Evolutionary conservation across 1,140 invertebrate species (phyloP).

Genomic region (Leucophenga varia): DNA sequence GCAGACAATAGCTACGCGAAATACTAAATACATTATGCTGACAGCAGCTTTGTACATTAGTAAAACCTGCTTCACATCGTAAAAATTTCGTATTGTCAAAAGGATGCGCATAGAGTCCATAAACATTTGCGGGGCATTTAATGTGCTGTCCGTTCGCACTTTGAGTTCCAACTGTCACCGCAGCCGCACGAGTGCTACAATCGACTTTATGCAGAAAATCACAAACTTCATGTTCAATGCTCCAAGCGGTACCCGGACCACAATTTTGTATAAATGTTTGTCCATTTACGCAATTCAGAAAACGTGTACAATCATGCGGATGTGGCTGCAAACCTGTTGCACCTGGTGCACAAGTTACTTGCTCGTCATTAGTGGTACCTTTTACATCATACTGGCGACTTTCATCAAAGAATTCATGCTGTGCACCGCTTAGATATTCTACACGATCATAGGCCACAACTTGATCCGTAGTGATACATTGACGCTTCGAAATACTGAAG

Average conservation of each 20-base stretch:
- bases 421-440: constrained; percentile 12
- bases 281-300: constrained; percentile 67
- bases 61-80: background rate
- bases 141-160: too few relatives aligned
- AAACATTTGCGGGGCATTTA: background rate
- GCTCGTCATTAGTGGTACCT: too few relatives aligned
- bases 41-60: background rate
- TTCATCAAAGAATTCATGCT: background rate
- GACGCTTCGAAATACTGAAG: constrained; percentile 33
- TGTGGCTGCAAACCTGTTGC: background rate
- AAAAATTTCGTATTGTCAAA: background rate
- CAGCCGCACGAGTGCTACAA: too few relatives aligned
- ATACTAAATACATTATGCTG: too few relatives aligned
- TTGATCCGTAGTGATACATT: constrained; percentile 20
- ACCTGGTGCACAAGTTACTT: background rate
- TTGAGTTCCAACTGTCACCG: too few relatives aligned
- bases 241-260: constrained; percentile 66
- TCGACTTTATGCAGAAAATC: constrained; percentile 65
- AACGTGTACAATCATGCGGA: constrained; percentile 63
- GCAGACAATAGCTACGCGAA: too few relatives aligned
- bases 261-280: constrained; percentile 61
- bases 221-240: constrained; percentile 62
- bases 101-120: background rate
- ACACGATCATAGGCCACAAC: constrained; percentile 30
- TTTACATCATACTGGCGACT: too few relatives aligned